Evolutionary conservation across 2,888 invertebrate genomes (phyloP).

Genomic region (Tachina grossa): DNA sequence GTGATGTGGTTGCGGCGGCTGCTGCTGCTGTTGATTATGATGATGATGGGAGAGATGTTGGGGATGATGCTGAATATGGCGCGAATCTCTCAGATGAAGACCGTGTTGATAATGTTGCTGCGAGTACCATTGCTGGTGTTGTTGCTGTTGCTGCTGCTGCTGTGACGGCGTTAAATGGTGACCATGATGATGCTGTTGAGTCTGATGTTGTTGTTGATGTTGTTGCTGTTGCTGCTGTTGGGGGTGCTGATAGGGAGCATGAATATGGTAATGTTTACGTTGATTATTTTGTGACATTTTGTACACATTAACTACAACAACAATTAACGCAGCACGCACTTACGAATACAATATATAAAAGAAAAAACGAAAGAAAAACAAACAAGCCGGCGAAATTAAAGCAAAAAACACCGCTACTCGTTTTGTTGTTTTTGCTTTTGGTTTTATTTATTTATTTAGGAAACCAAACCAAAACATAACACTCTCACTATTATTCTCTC

Average conservation of each 20-base stretch:
- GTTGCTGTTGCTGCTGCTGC: slow-evolving; percentile 56
- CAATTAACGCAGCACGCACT: slow-evolving; percentile 41
- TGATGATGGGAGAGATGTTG: slow-evolving; percentile 48
- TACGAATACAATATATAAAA: slow-evolving; percentile 31
- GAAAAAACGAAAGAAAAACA: slow-evolving; percentile 52
- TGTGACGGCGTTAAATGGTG: slow-evolving; percentile 45
- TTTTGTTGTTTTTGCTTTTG: slow-evolving; percentile 38
- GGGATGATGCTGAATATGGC: slow-evolving; percentile 62
- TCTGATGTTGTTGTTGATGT: slow-evolving; percentile 48
- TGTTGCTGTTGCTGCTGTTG: slow-evolving; percentile 58
- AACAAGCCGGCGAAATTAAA: slow-evolving; percentile 61
- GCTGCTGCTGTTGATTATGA: slow-evolving; percentile 50
- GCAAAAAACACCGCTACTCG: slow-evolving; percentile 44
- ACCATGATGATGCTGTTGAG: slow-evolving; percentile 51
- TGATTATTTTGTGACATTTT: slow-evolving; percentile 70
- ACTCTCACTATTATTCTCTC: slow-evolving; percentile 60
- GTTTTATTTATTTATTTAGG: slow-evolving; percentile 64
- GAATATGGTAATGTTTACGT: slow-evolving; percentile 70
- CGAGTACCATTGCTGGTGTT: slow-evolving; percentile 48
- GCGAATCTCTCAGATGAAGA: slow-evolving; percentile 65
- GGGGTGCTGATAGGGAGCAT: slow-evolving; percentile 67
- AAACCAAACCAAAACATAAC: slow-evolving; percentile 66
- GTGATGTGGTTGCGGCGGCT: slow-evolving; percentile 56
- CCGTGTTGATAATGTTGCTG: slow-evolving; percentile 66
- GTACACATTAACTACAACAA: slow-evolving; percentile 53